phyloP scores from a whole-genome alignment of 2,113 vertebrate species.

The Agelaius phoeniceus region DNA sequence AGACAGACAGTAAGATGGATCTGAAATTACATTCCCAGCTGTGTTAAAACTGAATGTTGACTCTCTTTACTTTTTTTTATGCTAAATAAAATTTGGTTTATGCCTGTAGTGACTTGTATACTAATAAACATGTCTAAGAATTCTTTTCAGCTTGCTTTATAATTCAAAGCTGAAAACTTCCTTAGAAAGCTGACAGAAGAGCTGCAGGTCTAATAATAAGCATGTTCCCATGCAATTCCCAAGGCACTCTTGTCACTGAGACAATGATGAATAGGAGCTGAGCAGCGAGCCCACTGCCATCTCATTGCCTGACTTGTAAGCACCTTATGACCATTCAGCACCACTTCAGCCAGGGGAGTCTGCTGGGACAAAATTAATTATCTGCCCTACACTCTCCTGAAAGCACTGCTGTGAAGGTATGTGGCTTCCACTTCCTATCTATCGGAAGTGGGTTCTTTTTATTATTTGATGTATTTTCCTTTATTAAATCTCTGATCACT shows the following conservation, averaged over 20 bases:
- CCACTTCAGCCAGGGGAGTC: neutral
- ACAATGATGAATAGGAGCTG: neutral
- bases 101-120: neutral
- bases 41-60: neutral
- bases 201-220: neutral
- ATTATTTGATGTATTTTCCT: neutral
- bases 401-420: neutral
- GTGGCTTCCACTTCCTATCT: neutral
- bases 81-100: neutral
- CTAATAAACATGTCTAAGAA: neutral
- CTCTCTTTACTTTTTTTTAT: neutral
- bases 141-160: neutral
- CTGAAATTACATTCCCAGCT: neutral
- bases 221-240: neutral
- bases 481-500: neutral
- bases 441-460: no score
- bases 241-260: neutral
- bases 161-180: neutral
- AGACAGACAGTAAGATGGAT: neutral
- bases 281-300: neutral
- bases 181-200: neutral
- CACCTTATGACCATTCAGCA: neutral
- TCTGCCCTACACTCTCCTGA: neutral
- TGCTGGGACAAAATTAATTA: constrained; percentile 20
- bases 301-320: neutral